Evolutionary conservation across 92 coral and sea anemone genomes (phyloP).

Genomic region (Parazoanthus atlanticus): DNA sequence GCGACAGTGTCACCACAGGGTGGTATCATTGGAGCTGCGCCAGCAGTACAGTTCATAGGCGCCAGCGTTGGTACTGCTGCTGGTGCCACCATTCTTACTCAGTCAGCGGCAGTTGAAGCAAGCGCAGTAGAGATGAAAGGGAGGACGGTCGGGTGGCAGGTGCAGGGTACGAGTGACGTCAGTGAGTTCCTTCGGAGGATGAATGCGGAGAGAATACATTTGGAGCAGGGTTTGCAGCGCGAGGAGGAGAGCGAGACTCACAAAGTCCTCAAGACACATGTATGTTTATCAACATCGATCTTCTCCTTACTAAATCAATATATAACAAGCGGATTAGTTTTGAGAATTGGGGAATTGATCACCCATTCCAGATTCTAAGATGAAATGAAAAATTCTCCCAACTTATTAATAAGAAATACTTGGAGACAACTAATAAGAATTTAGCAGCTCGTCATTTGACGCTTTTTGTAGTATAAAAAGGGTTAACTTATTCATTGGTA

Average conservation of each 20-base stretch:
- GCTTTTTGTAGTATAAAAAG: too few species aligned
- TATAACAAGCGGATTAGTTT: neutral
- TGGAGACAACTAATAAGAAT: too few species aligned
- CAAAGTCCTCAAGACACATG: constrained; percentile 83
- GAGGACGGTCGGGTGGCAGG: constrained; percentile 70
- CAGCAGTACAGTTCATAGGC: constrained; percentile 38
- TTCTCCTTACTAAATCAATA: neutral
- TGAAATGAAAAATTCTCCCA: too few species aligned
- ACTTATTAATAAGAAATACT: too few species aligned
- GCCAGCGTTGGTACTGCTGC: constrained; percentile 43
- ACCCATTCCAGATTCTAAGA: neutral
- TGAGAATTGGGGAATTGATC: neutral
- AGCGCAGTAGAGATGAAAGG: constrained; percentile 52
- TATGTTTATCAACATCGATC: neutral
- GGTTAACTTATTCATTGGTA: too few species aligned
- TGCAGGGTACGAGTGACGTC: constrained; percentile 88
- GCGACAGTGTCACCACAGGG: neutral
- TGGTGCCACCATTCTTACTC: constrained; percentile 55
- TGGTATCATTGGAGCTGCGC: constrained; percentile 8
- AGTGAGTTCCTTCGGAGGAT: constrained; percentile 89
- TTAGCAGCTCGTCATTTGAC: too few species aligned
- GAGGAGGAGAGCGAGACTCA: constrained; percentile 93
- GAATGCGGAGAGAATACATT: constrained; percentile 94
- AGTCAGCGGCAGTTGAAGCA: constrained; percentile 46
- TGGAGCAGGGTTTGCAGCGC: constrained; percentile 84